Evolutionary conservation across 2,113 vertebrate species (phyloP).

Genomic region (Montifringilla adamsi): DNA sequence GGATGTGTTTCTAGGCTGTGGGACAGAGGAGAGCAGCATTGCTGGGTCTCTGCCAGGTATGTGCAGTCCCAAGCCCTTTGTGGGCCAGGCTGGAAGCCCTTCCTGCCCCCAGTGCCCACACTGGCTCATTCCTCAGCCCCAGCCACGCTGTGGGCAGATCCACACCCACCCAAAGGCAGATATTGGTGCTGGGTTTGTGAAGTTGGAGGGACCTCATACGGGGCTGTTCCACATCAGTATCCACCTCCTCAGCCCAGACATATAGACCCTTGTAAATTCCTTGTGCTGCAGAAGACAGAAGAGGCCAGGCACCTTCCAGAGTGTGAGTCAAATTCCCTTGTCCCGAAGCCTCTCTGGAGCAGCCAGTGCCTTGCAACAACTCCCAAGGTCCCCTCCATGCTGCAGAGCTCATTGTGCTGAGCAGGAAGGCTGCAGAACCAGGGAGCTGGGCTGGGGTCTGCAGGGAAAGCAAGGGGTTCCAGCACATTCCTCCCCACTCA

Average conservation of each 20-base stretch:
- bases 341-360: background rate
- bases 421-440: background rate
- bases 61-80: background rate
- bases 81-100: background rate
- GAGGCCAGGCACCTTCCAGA: background rate
- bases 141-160: background rate
- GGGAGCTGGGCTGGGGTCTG: background rate
- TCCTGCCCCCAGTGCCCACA: background rate
- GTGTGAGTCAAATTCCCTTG: background rate
- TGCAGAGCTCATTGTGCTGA: background rate
- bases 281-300: background rate
- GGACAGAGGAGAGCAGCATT: slow-evolving; percentile 74
- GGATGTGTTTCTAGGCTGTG: slow-evolving; percentile 90
- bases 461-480: background rate
- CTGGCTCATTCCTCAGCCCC: background rate
- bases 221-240: background rate
- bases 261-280: background rate
- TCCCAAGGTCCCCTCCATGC: background rate
- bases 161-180: background rate
- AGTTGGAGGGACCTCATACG: background rate
- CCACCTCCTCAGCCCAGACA: background rate
- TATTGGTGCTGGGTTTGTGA: background rate
- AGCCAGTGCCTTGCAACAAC: background rate
- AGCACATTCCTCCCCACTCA: background rate
- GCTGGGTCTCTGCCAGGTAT: slow-evolving; percentile 77